Conservation (phyloP, 2,113 vertebrate genomes). For the Clarias batrachus region DNA sequence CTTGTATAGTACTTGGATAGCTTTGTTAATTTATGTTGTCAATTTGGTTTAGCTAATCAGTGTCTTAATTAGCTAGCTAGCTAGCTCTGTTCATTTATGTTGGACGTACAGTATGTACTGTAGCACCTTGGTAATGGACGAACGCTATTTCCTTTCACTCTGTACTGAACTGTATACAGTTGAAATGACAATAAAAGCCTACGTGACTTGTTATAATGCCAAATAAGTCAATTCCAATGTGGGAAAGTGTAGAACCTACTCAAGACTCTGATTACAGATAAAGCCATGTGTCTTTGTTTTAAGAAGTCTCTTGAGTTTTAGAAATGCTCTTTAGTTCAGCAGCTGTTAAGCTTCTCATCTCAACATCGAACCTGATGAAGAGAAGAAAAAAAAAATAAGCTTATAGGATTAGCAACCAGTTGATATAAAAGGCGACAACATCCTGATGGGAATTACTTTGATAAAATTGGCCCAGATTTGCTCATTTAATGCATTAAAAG, state of each 20-base stretch:
- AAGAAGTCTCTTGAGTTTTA: neutral
- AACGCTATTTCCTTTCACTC: too few species aligned
- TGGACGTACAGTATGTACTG: too few species aligned
- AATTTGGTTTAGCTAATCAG: too few species aligned
- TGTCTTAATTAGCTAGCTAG: too few species aligned
- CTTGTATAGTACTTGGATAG: too few species aligned
- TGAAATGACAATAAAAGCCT: too few species aligned
- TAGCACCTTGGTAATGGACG: too few species aligned
- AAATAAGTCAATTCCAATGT: neutral
- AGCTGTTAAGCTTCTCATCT: neutral
- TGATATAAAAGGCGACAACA: neutral
- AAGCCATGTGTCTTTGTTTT: neutral
- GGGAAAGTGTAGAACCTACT: neutral
- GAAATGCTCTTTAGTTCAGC: neutral
- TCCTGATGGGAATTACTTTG: neutral
- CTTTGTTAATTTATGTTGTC: too few species aligned
- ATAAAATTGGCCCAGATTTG: neutral
- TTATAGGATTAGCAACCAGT: constrained; percentile 3
- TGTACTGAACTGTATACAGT: too few species aligned
- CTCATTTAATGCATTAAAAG: neutral
- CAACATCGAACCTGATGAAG: neutral
- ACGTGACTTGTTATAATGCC: too few species aligned
- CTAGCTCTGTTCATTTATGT: too few species aligned
- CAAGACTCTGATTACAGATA: neutral
- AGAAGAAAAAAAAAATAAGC: neutral